A percentile compares a stretch with the other conserved stretches of the same genome.
phyloP scores from a whole-genome alignment of 2,797 vertebrate species.

The Trichosurus vulpecula region DNA sequence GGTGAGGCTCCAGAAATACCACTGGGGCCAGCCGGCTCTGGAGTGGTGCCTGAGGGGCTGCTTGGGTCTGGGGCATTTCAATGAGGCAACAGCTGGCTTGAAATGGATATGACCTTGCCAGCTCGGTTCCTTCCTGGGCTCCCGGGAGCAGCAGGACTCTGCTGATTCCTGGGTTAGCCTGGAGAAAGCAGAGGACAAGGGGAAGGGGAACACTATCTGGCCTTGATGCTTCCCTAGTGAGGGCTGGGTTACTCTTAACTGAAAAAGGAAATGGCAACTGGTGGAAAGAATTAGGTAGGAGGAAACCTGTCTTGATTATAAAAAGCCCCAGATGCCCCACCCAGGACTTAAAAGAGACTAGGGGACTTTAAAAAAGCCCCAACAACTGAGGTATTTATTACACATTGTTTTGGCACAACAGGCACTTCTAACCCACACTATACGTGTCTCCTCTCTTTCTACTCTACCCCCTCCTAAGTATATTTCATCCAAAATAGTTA shows the following conservation, averaged over 20 bases:
- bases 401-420: not conserved
- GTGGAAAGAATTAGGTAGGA: not conserved
- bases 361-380: not conserved
- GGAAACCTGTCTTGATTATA: not conserved
- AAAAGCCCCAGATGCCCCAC: slow-evolving; percentile 18
- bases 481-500: not conserved
- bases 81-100: slow-evolving; percentile 69
- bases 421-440: not conserved
- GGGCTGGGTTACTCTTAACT: not conserved
- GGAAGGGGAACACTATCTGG: not conserved
- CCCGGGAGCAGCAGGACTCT: slow-evolving; percentile 53
- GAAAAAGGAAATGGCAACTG: not conserved
- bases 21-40: slow-evolving; percentile 5
- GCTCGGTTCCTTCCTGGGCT: not conserved
- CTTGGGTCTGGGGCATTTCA: slow-evolving; percentile 47
- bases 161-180: slow-evolving; percentile 48
- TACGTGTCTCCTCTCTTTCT: not conserved
- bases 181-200: slow-evolving; percentile 37
- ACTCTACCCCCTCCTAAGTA: not conserved
- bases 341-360: not conserved
- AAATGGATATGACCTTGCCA: slow-evolving; percentile 46
- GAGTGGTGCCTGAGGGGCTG: slow-evolving; percentile 28
- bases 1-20: slow-evolving; percentile 71
- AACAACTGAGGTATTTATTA: not conserved
- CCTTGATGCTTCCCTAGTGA: not conserved